A percentile compares a stretch with the other conserved stretches of the same genome.
phyloP scores from a whole-genome alignment of 2,113 vertebrate genomes.

The Poeciliopsis prolifica region DNA sequence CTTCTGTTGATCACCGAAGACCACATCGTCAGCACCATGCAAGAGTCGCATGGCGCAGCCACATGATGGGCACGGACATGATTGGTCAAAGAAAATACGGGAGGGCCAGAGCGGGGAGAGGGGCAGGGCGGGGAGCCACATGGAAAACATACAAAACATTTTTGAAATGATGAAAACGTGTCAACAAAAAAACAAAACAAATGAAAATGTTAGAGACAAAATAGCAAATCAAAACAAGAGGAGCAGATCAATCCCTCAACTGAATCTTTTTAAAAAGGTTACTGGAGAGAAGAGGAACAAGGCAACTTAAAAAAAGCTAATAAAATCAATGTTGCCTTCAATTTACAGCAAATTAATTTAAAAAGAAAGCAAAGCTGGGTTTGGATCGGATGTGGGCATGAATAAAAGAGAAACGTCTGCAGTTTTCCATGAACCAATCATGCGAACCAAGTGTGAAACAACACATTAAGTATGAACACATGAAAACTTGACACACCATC shows the following conservation, averaged over 20 bases:
- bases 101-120: slow-evolving; percentile 61
- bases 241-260: slow-evolving; percentile 27
- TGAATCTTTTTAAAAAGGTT: slow-evolving; percentile 37
- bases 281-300: slow-evolving; percentile 48
- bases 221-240: slow-evolving; percentile 66
- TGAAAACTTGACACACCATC: background rate
- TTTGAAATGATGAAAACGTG: slow-evolving; percentile 96
- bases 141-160: slow-evolving; percentile 96
- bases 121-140: slow-evolving; percentile 70
- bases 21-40: slow-evolving; percentile 99
- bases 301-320: background rate
- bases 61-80: slow-evolving; percentile 99
- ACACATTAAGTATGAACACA: slow-evolving; percentile 22
- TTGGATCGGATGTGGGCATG: background rate
- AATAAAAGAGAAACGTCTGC: slow-evolving; percentile 62
- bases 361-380: background rate
- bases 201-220: slow-evolving; percentile 88
- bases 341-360: background rate
- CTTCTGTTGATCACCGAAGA: slow-evolving; percentile 98
- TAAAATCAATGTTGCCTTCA: background rate
- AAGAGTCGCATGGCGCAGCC: slow-evolving; percentile 99
- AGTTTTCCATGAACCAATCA: slow-evolving; percentile 36
- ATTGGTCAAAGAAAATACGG: slow-evolving; percentile 95
- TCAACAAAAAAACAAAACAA: slow-evolving; percentile 80
- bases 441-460: slow-evolving; percentile 3